Evolutionary conservation across 2,113 vertebrate species (phyloP).

Genomic region (Microtus ochrogaster): DNA sequence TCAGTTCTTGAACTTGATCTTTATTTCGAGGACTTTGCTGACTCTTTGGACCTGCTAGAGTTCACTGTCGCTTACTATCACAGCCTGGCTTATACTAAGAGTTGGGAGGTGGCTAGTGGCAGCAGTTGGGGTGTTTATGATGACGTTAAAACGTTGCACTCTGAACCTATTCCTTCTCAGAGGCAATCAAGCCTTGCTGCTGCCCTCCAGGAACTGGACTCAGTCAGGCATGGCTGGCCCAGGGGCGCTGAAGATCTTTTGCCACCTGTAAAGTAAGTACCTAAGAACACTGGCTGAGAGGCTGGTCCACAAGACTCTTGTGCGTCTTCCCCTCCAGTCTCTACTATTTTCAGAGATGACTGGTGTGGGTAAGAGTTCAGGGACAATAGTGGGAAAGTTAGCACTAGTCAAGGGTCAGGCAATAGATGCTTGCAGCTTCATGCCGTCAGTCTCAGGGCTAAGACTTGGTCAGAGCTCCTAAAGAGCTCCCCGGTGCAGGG

Average conservation of each 20-base stretch:
- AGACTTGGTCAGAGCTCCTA: background rate
- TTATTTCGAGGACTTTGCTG: conserved; percentile 26
- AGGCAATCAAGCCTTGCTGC: background rate
- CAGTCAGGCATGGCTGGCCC: background rate
- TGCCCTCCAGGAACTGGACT: background rate
- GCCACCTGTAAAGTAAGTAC: background rate
- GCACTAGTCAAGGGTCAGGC: background rate
- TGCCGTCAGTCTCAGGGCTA: background rate
- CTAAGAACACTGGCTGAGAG: background rate
- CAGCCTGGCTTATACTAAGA: fast-evolving
- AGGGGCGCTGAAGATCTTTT: background rate
- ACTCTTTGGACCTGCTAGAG: background rate
- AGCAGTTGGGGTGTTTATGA: too few species aligned
- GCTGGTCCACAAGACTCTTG: too few species aligned
- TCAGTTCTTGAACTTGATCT: background rate
- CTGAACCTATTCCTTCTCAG: background rate
- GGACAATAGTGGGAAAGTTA: background rate
- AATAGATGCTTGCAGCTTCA: background rate
- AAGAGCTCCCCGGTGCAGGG: background rate
- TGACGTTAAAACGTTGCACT: background rate
- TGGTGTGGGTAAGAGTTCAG: background rate
- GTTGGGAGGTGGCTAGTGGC: background rate
- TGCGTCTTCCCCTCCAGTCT: background rate
- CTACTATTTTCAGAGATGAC: background rate
- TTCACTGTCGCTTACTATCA: background rate